phyloP scores from a whole-genome alignment of 2,797 vertebrate genomes.

The Molossus molossus region DNA sequence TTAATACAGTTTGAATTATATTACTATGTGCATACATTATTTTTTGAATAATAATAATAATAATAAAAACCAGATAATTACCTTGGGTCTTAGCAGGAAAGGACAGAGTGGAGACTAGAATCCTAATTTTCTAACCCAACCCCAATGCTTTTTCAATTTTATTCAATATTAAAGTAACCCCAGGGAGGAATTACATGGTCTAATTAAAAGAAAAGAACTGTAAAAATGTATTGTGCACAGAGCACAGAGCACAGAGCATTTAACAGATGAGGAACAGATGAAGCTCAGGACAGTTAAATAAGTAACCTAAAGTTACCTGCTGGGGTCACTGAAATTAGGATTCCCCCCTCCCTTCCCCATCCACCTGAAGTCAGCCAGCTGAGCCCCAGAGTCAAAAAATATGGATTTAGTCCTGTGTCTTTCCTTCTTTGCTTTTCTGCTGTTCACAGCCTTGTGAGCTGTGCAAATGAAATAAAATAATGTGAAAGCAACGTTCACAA shows the following conservation, averaged over 20 bases:
- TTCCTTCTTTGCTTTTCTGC: not conserved
- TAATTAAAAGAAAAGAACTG: not conserved
- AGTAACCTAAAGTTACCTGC: not conserved
- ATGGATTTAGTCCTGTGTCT: not conserved
- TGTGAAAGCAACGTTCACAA: not conserved
- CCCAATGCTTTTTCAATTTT: slow-evolving; percentile 38
- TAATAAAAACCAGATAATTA: not conserved
- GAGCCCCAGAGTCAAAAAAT: not conserved
- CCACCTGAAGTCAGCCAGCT: not conserved
- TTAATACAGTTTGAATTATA: slow-evolving; percentile 41
- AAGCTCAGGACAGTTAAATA: not conserved
- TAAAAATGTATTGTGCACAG: not conserved
- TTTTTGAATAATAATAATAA: not conserved
- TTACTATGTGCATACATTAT: not conserved
- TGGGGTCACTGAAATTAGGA: not conserved
- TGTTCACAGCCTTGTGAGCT: not conserved
- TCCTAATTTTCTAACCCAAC: slow-evolving; percentile 46
- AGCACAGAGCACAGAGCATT: not conserved
- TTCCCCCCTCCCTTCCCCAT: not conserved
- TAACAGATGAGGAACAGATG: not conserved
- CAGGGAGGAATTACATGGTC: not conserved
- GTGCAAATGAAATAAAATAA: not conserved
- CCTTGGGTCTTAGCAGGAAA: not conserved
- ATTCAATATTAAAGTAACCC: slow-evolving; percentile 34
- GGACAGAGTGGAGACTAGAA: not conserved